Evolutionary conservation across 2,113 vertebrate species (phyloP), one percentile per base, ranked within the genome.

Genomic region (Cyprinodon variegatus): DNA sequence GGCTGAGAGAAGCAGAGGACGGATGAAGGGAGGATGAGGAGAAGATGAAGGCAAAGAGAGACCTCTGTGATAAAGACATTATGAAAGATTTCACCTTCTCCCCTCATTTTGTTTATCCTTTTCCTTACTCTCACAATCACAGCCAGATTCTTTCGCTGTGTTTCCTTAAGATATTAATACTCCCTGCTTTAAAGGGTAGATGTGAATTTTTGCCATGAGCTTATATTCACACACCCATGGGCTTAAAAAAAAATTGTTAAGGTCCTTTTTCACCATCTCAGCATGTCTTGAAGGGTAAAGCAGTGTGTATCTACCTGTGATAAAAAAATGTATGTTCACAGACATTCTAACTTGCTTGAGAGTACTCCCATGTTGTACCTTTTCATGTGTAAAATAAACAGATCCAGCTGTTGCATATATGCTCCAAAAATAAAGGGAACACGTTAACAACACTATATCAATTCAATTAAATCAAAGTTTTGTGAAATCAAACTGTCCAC

Each of bases 81-180:
- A 89, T 90, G 89, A 85, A 91, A 90, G 88, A 80, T 81, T 90
- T 88, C 72, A 70, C 79, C 46, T 85, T 11, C 62, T 6, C 38
- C 79, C 67, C 77, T 70, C 43, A 14, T 38, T 68, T 77, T 64
- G 73, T 59, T 72, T 79, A 57, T 68, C 67, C 62, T 74, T 57
- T 62, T 46, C 67, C 60, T 61, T 74, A 59, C 65, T 11, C 65
- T 57, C 77, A 65, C 78, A 64, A 8, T 74, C 76, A 61, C 57
- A 69, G 65, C 79, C 82, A 80, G 59, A 75, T 83, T 86, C 86
- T 77, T 82, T 88, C 73, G 13, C 66, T 60, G 68, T 93, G 90
- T 93, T 93, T 90, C 83, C 83, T 72, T 86, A 79, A 82, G 90
- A 93, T 82, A 92, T 77, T 75, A 89, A 92, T 90, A 89, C 84